These are phyloP conservation scores for Mamestra brassicae DNA, from an alignment of 2,888 invertebrate species.

Conservation along the genomic window DNA sequence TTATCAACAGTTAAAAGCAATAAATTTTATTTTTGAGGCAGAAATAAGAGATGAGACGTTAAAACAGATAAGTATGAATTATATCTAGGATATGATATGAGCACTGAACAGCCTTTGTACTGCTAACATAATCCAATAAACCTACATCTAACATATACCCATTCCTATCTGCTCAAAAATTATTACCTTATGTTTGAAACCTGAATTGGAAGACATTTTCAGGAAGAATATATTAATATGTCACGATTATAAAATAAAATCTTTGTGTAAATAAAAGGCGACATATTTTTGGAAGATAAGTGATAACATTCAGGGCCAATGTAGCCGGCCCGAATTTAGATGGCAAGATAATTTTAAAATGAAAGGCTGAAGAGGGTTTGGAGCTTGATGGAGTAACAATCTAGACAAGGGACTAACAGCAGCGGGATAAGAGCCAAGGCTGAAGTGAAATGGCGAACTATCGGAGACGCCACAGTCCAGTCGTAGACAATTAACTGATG, in stretches of 20 bases:
- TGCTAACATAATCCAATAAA: neutral
- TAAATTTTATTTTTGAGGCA: neutral
- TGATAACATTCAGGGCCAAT: neutral
- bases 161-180: neutral
- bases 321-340: neutral
- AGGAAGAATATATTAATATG: neutral
- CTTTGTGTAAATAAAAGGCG: neutral
- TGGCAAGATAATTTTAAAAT: neutral
- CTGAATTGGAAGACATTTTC: constrained; percentile 15
- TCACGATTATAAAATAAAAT: neutral
- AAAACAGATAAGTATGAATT: neutral
- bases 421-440: neutral
- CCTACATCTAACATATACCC: neutral
- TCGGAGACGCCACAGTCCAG: no score
- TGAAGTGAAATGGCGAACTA: neutral
- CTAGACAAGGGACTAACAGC: neutral
- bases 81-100: constrained; percentile 9
- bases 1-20: constrained; percentile 11
- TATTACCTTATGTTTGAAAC: neutral
- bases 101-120: neutral
- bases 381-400: no score
- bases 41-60: neutral
- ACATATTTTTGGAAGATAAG: neutral
- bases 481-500: neutral
- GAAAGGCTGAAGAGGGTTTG: neutral